Percentiles rank a stretch among this genome's conserved stretches.
phyloP scores from a whole-genome alignment of 2,888 invertebrate species.

The Nymphalis c-album region DNA sequence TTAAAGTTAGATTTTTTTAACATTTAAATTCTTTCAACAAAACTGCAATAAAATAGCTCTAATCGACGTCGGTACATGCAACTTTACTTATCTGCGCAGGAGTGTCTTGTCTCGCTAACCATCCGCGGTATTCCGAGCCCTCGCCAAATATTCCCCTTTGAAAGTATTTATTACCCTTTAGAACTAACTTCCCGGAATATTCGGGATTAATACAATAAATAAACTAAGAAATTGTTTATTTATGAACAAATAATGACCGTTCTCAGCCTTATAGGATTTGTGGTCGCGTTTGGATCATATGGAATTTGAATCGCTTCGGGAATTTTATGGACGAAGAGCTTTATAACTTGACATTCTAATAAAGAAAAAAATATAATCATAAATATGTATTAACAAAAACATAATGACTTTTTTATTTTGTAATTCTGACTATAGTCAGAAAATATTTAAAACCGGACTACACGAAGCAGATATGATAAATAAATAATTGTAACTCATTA shows the following conservation, averaged over 20 bases:
- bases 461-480: background rate
- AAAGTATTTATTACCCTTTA: slow-evolving; percentile 48
- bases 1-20: slow-evolving; percentile 23
- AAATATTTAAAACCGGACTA: background rate
- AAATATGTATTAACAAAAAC: background rate
- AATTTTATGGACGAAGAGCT: slow-evolving; percentile 8
- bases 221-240: slow-evolving; percentile 42
- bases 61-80: slow-evolving; percentile 73
- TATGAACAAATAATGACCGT: slow-evolving; percentile 41
- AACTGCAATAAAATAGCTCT: slow-evolving; percentile 70
- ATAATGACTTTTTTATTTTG: background rate
- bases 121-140: slow-evolving; percentile 53
- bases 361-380: too few relatives aligned
- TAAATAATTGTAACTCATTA: background rate
- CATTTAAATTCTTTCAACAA: slow-evolving; percentile 63
- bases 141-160: slow-evolving; percentile 55
- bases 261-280: slow-evolving; percentile 43
- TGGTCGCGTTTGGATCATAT: slow-evolving; percentile 35
- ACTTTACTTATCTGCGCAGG: slow-evolving; percentile 74
- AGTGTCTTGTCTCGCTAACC: slow-evolving; percentile 55
- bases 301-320: slow-evolving; percentile 18
- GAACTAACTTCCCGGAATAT: slow-evolving; percentile 45
- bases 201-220: slow-evolving; percentile 39
- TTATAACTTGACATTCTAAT: background rate
- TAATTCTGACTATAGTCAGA: background rate